Base-by-base conservation (phyloP, 2,797 vertebrate species). In the Podarcis lilfordi region DNA sequence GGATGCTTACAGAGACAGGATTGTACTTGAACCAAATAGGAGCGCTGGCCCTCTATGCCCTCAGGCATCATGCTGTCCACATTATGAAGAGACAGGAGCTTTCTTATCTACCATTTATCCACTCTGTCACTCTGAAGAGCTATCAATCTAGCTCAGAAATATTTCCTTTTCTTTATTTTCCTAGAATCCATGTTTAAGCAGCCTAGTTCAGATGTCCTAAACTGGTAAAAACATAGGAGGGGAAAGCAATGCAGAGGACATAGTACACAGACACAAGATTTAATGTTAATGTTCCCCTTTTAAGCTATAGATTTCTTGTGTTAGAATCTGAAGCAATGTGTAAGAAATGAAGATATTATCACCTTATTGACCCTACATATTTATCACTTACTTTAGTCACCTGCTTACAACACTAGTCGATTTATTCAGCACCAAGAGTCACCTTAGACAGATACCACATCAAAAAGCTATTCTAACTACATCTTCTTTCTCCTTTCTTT, bases 51-150 rank as follows among this genome's bases (percentile, higher is more conserved):
- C 74, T 82, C 59, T 19, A 72, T 87, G 43, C 80, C 79, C 55
- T 82, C 40, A 75, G 71, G 80, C 55, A 66, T 64, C 27, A 81
- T 66, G 37, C 79, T 66, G 72, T 75, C 55, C 55, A 71, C 50
- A 75, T 87, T 81, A 75, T 71, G 40, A 87, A 87, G 13, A 81
- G n/a, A 37, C 61, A 64, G 78, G 17, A 4, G 19, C 50, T 81
- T 87, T 80, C 78, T 87, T 81, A 87, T 87, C 86, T 87, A 86
- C 55, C 72, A 83, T 78, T 92, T 72, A 82, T 45, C 2, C 71
- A 87, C 23, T 5, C 45, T 82, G 61, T 40, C 35, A 45, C 13
- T 86, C 75, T 37, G 72, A 45, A 69, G 0, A 88, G 79, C 74
- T 87, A 74, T 43, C 61, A 85, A 91, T 1, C 1, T 0, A 1